phyloP scores from a whole-genome alignment of 2,888 invertebrate species.

The Caenorhabditis imperialis region DNA sequence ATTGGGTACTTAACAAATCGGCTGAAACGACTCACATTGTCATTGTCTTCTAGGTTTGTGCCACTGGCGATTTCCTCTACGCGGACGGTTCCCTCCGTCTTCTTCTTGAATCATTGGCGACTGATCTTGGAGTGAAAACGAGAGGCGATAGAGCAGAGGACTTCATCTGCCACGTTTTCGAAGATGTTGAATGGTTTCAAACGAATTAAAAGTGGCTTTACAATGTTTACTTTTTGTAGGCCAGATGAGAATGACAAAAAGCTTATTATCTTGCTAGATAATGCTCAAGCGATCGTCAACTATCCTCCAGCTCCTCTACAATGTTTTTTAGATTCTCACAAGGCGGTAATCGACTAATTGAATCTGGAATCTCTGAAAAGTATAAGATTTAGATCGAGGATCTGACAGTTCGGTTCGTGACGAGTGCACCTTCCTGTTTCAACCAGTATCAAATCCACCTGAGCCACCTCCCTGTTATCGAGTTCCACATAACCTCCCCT shows the following conservation, averaged over 20 bases:
- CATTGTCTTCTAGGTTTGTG: constrained; percentile 11
- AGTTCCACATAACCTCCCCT: constrained; percentile 29
- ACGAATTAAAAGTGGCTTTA: neutral
- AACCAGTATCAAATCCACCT: constrained; percentile 36
- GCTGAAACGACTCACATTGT: too few relatives aligned
- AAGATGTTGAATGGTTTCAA: constrained; percentile 33
- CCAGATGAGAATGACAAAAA: constrained; percentile 27
- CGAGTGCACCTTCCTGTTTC: constrained; percentile 37
- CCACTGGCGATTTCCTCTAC: constrained; percentile 41
- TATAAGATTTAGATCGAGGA: constrained; percentile 25
- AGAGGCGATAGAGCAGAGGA: constrained; percentile 34
- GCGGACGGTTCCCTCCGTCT: constrained; percentile 46
- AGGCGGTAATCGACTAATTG: too few relatives aligned
- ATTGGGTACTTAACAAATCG: constrained; percentile 27
- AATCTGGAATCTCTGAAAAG: neutral
- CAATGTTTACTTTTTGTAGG: constrained; percentile 2
- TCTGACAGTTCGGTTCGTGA: constrained; percentile 47
- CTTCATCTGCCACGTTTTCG: constrained; percentile 33
- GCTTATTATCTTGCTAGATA: constrained; percentile 44
- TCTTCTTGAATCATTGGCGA: constrained; percentile 32
- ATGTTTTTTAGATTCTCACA: constrained; percentile 45
- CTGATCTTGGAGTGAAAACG: constrained; percentile 31
- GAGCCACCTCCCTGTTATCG: constrained; percentile 24
- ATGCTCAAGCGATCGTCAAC: constrained; percentile 42
- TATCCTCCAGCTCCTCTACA: constrained; percentile 31